Conservation (phyloP, 2,113 vertebrate species). For the Archilochus colubris region DNA sequence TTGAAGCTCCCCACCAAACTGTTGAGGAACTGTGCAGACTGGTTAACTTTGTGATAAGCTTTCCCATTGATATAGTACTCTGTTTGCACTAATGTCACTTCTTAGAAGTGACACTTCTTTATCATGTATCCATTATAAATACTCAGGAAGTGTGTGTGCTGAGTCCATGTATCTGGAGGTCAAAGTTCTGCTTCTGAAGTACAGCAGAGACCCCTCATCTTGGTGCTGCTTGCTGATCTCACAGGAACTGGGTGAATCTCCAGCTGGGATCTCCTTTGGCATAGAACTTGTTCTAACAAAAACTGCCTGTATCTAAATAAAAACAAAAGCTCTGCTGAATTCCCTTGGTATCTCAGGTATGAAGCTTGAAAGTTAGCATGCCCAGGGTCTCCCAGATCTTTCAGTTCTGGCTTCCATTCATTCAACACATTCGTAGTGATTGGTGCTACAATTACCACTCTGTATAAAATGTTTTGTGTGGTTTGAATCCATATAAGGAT, state of each 20-base stretch:
- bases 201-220: neutral
- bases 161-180: fast-evolving
- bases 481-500: conserved; percentile 16
- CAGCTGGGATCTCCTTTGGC: neutral
- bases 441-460: fast-evolving
- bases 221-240: neutral
- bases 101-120: neutral
- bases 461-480: neutral
- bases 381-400: neutral
- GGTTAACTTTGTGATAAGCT: neutral
- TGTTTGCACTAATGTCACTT: neutral
- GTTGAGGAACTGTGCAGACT: neutral
- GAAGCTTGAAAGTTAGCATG: neutral
- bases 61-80: fast-evolving
- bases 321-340: neutral
- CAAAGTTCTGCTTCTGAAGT: neutral
- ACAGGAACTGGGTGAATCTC: fast-evolving
- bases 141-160: fast-evolving
- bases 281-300: neutral
- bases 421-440: fast-evolving
- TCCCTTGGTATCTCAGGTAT: neutral
- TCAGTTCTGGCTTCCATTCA: neutral
- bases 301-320: neutral
- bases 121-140: neutral
- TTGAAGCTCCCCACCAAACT: neutral